Base-by-base conservation (phyloP, 2,888 invertebrate genomes). In the Eumerus sabulonum region DNA sequence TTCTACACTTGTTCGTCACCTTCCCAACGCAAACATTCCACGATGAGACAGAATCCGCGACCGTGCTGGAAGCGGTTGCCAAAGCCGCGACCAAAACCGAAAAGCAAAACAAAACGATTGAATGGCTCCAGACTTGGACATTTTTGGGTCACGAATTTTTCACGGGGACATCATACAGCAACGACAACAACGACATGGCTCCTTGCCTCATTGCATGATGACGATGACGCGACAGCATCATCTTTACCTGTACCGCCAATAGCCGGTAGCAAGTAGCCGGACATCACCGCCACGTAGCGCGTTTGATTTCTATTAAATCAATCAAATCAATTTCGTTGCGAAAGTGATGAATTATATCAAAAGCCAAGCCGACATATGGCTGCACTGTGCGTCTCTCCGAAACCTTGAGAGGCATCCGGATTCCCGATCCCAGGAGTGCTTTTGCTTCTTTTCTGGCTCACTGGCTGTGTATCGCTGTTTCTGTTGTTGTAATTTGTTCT, bases 321-420 rank as follows among this genome's bases (percentile, higher is more conserved):
- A 81, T 81, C 79, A 81, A 74, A 81, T 74, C 79, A 81, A 81
- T 81, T 81, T 74, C 79, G 79, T 81, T 81, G 79, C 79, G 73
- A 81, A 81, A 81, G 79, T 81, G 79, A 81, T 81, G 79, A 81
- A 81, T 81, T 81, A 74, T 81, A 81, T 81, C 79, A 81, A 81
- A n/a, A 81, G 79, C 44, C 16, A 47, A 66, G 79, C 79, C 79
- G 74, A 70, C 74, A 53, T 38, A 57, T 44, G 40, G 17, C 36
- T 40, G 40, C 11, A 16, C 19, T 59, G 51, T 40, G 44, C 59
- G 27, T 50, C 54, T 11, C 40, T 57, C 73, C 45, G 73, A 79
- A 79, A 74, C 50, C 44, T 70, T 47, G 56, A 62, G 53, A 56
- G 53, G 40, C 18, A 42, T 11, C 51, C 47, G 45, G 50, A 36